Evolutionary conservation across 1,140 invertebrate genomes (phyloP).

Genomic region (Zophobas morio): DNA sequence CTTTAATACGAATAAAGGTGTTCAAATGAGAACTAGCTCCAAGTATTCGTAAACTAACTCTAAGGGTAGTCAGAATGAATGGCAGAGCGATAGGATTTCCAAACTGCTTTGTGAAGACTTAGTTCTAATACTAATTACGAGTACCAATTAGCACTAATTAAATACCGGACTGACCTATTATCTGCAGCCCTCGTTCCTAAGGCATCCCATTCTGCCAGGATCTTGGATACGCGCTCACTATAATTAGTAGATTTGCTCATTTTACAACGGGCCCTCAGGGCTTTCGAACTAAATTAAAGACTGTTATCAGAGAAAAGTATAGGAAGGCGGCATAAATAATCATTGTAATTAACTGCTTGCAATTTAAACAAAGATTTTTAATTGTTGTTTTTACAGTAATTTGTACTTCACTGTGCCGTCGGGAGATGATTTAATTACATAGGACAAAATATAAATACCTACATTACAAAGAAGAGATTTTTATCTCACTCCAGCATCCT

Average conservation of each 20-base stretch:
- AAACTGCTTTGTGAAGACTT: slow-evolving; percentile 64
- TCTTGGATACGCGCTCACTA: slow-evolving; percentile 57
- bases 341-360: slow-evolving; percentile 24
- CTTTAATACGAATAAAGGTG: slow-evolving; percentile 44
- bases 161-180: slow-evolving; percentile 63
- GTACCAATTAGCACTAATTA: slow-evolving; percentile 63
- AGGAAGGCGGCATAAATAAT: slow-evolving; percentile 43
- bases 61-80: slow-evolving; percentile 47
- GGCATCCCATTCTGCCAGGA: slow-evolving; percentile 57
- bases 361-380: slow-evolving; percentile 11
- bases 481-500: too few species aligned
- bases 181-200: slow-evolving; percentile 55
- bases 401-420: neutral
- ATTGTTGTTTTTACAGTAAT: neutral
- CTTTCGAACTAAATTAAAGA: slow-evolving; percentile 48
- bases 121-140: slow-evolving; percentile 65
- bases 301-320: slow-evolving; percentile 45
- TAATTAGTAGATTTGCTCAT: slow-evolving; percentile 58
- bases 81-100: slow-evolving; percentile 59
- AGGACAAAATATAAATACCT: too few species aligned
- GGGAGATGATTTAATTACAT: neutral
- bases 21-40: slow-evolving; percentile 52
- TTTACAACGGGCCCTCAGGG: slow-evolving; percentile 44
- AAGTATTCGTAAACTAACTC: slow-evolving; percentile 48
- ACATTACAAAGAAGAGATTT: too few species aligned